phyloP scores from a whole-genome alignment of 1,140 invertebrate genomes.

The Aphis craccivora region DNA sequence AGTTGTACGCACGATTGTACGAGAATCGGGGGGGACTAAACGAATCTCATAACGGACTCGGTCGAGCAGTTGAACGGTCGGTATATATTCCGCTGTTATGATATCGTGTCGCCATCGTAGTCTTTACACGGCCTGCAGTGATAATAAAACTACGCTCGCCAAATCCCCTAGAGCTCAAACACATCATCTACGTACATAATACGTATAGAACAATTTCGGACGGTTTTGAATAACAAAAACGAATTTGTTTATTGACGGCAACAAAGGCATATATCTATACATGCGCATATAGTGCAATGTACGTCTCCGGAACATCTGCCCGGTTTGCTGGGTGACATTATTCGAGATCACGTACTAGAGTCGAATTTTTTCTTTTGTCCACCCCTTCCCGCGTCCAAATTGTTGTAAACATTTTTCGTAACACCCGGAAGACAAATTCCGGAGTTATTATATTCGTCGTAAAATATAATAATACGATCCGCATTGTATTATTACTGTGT shows the following conservation, averaged over 20 bases:
- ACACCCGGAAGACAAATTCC: conserved; percentile 53
- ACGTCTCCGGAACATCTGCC: conserved; percentile 23
- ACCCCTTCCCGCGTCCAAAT: conserved; percentile 7
- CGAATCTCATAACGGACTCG: not conserved
- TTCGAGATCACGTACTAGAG: conserved; percentile 45
- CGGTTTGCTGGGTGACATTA: conserved; percentile 2
- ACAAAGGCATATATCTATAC: not conserved
- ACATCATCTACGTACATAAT: not conserved
- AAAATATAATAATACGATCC: not conserved
- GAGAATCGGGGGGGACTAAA: not conserved
- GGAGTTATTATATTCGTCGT: not conserved
- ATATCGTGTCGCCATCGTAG: not conserved
- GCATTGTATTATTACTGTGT: not conserved
- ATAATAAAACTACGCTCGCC: not conserved
- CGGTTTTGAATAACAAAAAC: conserved; percentile 51
- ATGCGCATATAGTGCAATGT: no score
- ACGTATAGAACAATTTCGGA: not conserved
- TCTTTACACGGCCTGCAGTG: not conserved
- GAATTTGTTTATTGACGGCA: conserved; percentile 46
- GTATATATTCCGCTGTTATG: not conserved
- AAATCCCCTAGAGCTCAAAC: not conserved
- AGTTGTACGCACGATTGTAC: not conserved
- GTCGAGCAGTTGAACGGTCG: not conserved
- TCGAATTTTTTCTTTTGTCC: conserved; percentile 5
- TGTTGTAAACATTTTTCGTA: conserved; percentile 47